Evolutionary conservation across 2,113 vertebrate genomes (phyloP), one percentile per base, ranked within the genome.

Genomic region (Vicugna pacos): DNA sequence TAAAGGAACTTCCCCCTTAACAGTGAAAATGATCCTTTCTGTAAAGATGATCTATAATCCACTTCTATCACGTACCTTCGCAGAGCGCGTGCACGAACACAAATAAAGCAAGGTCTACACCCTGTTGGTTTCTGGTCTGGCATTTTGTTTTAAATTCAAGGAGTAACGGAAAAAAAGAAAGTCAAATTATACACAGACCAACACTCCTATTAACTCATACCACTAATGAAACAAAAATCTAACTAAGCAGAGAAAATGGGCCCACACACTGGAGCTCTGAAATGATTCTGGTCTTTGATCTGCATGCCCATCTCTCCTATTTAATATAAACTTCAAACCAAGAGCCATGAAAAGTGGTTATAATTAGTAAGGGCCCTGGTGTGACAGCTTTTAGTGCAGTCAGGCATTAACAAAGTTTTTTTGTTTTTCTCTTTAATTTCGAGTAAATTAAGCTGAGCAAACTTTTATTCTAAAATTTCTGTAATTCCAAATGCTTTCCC

Each of bases 321-420:
- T 97, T 96, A 96, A 96, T 73, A 83, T 94, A 96, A 98, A 98
- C 94, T 97, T 95, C 95, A 97, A 96, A 96, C 97, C 92, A 80
- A 96, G 58, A 96, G 91, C 96, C 94, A 94, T 76, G 83, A 82
- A 97, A 97, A 96, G 92, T 97, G 89, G 96, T 93, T 91, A 92
- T 97, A 98, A 98, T 98, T 97, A 98, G 96, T 56, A 94, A 97
- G 88, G 86, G 60, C 70, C 93, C 24, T 30, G 70, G 93, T 89
- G 93, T 79, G 92, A 96, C 85, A 97, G 91, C 91, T 96, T 91
- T 67, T 52, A 92, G 70, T 86, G 95, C 77, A 96, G 73, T 46
- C 85, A 97, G 67, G 93, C 70, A 81, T 67, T 82, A 96, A 93
- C 96, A 97, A 81, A 42, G 11, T 38, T 42, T 96, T 81, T 93